Base-by-base conservation (phyloP, 2,113 vertebrate genomes). In the Myrmecophaga tridactyla region DNA sequence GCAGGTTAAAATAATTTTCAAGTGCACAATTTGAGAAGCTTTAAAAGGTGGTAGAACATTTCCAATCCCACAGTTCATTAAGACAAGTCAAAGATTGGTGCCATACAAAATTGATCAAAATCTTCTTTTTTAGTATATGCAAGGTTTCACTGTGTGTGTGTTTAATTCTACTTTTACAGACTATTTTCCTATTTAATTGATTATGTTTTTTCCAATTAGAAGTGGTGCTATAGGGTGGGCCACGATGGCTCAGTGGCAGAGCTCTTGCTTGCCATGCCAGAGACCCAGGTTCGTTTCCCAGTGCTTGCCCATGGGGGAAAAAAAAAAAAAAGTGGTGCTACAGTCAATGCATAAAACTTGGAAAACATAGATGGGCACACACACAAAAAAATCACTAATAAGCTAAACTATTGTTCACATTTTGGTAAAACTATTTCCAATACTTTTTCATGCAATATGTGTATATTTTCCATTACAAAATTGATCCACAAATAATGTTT, bases 1-100 rank as follows among this genome's bases (percentile, higher is more conserved):
- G 58, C 27, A 76, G 86, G 34, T 75, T 46, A 48, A 89, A 67
- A 75, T 95, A 82, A 83, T 72, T 86, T 93, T 82, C 53, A 69
- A 90, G 62, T 29, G 20, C 10, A 70, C 12, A 56, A 56, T 53
- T 94, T 58, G 36, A 87, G 13, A 88, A 83, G 39, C 89, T 86
- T 82, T 76, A 89, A 96, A 89, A 76, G n/a, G 84, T 65, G 53
- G 46, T 53, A 85, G 43, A 36, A 43, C 62, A 31, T 72, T 72
- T 51, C 72, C 34, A 13, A 36, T 65, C 58, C 60, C 39, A 86
- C 27, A 77, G 85, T 72, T 92, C 63, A 85, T 63, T 29, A 96
- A 63, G 51, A 90, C 51, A 80, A 92, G 23, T 80, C 60, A 73
- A 89, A 58, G 75, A 86, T 72, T 80, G 60, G 27, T 69, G 41